Evolutionary conservation across 92 coral and sea anemone species (phyloP).

Genomic region (Palythoa grandis): DNA sequence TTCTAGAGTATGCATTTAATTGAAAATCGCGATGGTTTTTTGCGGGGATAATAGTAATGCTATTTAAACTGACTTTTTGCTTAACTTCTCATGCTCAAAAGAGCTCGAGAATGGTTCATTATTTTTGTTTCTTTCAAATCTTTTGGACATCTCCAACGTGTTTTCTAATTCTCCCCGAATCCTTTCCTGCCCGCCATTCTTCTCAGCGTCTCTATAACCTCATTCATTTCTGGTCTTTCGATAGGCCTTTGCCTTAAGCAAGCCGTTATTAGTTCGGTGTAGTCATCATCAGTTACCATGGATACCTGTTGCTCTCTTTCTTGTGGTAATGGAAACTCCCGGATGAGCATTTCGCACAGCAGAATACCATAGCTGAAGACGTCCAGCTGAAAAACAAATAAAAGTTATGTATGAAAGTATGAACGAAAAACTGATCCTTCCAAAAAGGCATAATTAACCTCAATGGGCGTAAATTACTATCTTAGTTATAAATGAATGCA

Average conservation of each 20-base stretch:
- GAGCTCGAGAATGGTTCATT: too few relatives aligned
- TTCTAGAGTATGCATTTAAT: too few relatives aligned
- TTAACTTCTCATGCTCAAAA: too few relatives aligned
- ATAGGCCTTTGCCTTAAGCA: constrained; percentile 12
- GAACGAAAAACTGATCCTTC: too few relatives aligned
- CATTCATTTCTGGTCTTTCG: constrained; percentile 21
- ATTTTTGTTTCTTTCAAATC: too few relatives aligned
- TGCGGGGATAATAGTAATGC: too few relatives aligned
- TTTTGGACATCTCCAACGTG: not conserved
- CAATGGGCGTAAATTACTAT: too few relatives aligned
- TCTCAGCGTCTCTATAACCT: not conserved
- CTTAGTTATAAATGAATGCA: too few relatives aligned
- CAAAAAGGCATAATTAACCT: too few relatives aligned
- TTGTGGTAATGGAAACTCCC: constrained; percentile 4
- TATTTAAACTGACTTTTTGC: too few relatives aligned
- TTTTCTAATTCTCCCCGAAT: not conserved
- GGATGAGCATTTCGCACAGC: constrained; percentile 19
- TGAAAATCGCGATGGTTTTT: too few relatives aligned
- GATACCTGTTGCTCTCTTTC: constrained; percentile 34
- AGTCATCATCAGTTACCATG: constrained; percentile 32
- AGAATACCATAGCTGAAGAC: constrained; percentile 38
- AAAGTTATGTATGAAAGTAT: not conserved
- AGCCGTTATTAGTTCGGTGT: not conserved
- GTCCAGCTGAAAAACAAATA: constrained; percentile 15
- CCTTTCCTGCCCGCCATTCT: not conserved